phyloP scores from a whole-genome alignment of 2,888 invertebrate species.

The Chloroclysta siterata region DNA sequence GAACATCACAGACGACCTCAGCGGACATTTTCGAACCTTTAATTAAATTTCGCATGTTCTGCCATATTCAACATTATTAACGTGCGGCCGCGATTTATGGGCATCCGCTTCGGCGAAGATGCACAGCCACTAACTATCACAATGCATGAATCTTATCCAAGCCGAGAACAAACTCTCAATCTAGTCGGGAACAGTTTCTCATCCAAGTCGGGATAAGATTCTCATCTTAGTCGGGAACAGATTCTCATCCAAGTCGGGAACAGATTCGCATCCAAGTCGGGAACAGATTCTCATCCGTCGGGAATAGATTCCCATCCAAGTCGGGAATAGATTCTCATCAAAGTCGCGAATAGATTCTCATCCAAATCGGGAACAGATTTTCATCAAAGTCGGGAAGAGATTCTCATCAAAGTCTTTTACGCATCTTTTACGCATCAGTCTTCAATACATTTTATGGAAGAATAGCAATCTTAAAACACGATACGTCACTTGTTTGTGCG shows the following conservation, averaged over 20 bases:
- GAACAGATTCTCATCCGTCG: slow-evolving; percentile 17
- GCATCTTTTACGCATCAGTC: background rate
- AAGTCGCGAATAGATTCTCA: slow-evolving; percentile 18
- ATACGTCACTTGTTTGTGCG: slow-evolving; percentile 4
- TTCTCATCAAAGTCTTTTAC: slow-evolving; percentile 18
- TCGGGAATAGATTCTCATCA: slow-evolving; percentile 15
- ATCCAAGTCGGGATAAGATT: slow-evolving; percentile 29
- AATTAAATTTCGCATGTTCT: slow-evolving; percentile 72
- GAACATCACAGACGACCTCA: slow-evolving; percentile 63
- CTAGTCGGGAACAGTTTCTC: slow-evolving; percentile 23
- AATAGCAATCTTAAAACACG: slow-evolving; percentile 2
- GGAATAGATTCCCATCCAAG: slow-evolving; percentile 23
- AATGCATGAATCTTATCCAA: slow-evolving; percentile 30
- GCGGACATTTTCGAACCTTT: slow-evolving; percentile 83
- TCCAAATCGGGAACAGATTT: slow-evolving; percentile 19
- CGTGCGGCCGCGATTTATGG: slow-evolving; percentile 77
- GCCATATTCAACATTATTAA: slow-evolving; percentile 78
- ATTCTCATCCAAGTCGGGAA: slow-evolving; percentile 20
- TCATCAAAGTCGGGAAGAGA: slow-evolving; percentile 16
- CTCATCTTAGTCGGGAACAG: slow-evolving; percentile 18
- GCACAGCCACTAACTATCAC: slow-evolving; percentile 48
- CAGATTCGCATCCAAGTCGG: slow-evolving; percentile 18
- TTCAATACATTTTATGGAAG: slow-evolving; percentile 1
- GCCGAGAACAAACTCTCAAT: slow-evolving; percentile 11
- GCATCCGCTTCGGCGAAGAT: slow-evolving; percentile 74